Evolutionary conservation across 2,888 invertebrate species (phyloP).

Genomic region (Hetaerina titia): DNA sequence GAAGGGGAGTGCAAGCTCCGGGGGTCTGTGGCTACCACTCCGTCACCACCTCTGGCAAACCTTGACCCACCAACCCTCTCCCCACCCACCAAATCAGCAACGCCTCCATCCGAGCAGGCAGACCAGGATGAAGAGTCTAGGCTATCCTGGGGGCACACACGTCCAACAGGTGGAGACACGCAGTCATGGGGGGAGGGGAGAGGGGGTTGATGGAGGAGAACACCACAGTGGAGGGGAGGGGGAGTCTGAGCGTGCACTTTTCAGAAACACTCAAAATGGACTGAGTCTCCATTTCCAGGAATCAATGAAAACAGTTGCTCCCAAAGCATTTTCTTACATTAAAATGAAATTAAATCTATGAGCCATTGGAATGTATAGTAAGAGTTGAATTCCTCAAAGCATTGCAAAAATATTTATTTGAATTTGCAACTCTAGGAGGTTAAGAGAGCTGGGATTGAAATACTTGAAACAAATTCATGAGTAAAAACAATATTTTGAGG

Average conservation of each 20-base stretch:
- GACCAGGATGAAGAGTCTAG: conserved; percentile 85
- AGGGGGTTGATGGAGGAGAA: neutral
- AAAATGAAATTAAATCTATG: neutral
- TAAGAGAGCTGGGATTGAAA: neutral
- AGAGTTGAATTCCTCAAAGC: neutral
- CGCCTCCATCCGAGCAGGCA: conserved; percentile 80
- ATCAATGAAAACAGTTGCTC: neutral
- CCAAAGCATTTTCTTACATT: neutral
- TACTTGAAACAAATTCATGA: neutral
- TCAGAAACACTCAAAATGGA: neutral
- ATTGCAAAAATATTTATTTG: neutral
- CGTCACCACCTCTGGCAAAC: conserved; percentile 32
- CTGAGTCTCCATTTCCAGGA: neutral
- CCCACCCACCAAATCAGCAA: conserved; percentile 14
- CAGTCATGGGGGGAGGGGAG: neutral
- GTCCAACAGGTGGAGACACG: neutral
- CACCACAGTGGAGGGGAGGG: neutral
- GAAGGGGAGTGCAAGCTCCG: conserved; percentile 60
- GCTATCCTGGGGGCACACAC: conserved; percentile 73
- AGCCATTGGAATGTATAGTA: neutral
- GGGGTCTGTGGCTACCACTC: conserved; percentile 23
- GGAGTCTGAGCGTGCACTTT: neutral
- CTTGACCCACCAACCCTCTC: conserved; percentile 7
- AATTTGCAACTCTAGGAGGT: neutral
- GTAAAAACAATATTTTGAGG: neutral